Evolutionary conservation across 1,140 invertebrate species (phyloP).

Genomic region (Danaus melanippus): DNA sequence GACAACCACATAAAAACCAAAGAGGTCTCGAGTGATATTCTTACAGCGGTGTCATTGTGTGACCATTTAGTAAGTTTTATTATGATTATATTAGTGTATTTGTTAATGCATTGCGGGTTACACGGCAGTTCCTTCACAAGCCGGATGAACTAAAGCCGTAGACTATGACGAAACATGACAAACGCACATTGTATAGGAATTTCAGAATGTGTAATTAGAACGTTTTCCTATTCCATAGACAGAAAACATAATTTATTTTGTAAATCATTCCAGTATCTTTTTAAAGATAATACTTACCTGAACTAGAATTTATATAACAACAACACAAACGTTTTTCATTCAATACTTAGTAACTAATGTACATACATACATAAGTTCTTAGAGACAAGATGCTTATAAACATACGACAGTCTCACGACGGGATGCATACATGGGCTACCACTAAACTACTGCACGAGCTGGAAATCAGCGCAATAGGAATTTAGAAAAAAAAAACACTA

Average conservation of each 20-base stretch:
- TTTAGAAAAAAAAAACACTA: slow-evolving; percentile 42
- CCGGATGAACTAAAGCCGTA: not conserved
- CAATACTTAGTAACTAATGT: slow-evolving; percentile 15
- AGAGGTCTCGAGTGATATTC: too few relatives aligned
- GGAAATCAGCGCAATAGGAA: slow-evolving; percentile 40
- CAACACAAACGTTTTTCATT: slow-evolving; percentile 5
- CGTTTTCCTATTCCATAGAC: too few relatives aligned
- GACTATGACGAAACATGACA: too few relatives aligned
- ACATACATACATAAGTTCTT: slow-evolving; percentile 8
- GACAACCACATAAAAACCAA: too few relatives aligned
- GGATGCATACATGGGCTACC: slow-evolving; percentile 61
- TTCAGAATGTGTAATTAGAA: too few relatives aligned
- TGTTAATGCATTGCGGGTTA: slow-evolving; percentile 62
- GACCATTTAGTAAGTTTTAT: slow-evolving; percentile 12
- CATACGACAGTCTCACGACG: slow-evolving; percentile 33
- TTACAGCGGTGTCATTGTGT: too few relatives aligned
- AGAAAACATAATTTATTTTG: too few relatives aligned
- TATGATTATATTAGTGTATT: slow-evolving; percentile 32
- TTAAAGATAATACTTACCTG: slow-evolving; percentile 16
- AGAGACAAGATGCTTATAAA: slow-evolving; percentile 26
- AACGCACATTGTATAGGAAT: too few relatives aligned
- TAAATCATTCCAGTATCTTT: not conserved
- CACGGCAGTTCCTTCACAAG: slow-evolving; percentile 44
- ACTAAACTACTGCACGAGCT: slow-evolving; percentile 52
- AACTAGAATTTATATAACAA: slow-evolving; percentile 1